phyloP scores from a whole-genome alignment of 2,888 invertebrate genomes.

The Xanthia icteritia region DNA sequence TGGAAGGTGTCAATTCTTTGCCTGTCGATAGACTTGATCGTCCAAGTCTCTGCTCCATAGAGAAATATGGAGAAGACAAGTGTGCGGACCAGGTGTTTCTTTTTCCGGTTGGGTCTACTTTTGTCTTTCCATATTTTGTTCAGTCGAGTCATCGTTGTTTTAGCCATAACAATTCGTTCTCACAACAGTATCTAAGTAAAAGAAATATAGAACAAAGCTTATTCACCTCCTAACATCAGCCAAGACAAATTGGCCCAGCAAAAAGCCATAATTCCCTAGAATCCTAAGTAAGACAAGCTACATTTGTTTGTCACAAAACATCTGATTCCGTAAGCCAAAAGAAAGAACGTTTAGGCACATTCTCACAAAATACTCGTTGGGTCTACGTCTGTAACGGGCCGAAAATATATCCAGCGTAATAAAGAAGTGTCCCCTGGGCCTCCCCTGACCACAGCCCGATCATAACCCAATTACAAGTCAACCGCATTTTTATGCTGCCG shows the following conservation, averaged over 20 bases:
- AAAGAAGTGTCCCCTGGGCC: constrained; percentile 73
- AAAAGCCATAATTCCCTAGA: constrained; percentile 20
- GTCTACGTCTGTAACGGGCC: constrained; percentile 66
- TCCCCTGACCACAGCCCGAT: constrained; percentile 73
- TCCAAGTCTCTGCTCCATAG: no score
- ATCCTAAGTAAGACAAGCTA: constrained; percentile 26
- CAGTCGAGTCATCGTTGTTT: no score
- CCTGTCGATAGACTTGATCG: no score
- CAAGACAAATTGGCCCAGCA: constrained; percentile 8
- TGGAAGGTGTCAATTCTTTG: no score
- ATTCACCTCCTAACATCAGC: background rate
- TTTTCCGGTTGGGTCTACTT: no score
- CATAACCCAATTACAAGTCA: constrained; percentile 82
- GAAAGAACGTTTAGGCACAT: constrained; percentile 57
- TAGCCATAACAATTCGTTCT: no score
- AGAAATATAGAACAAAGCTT: no score
- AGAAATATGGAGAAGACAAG: no score
- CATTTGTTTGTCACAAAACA: constrained; percentile 45
- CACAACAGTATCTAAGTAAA: no score
- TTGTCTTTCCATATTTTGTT: no score
- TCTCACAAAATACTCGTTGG: constrained; percentile 64
- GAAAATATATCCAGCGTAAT: constrained; percentile 74
- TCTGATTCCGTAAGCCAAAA: constrained; percentile 39
- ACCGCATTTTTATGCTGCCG: constrained; percentile 80
- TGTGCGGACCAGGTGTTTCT: no score